Percentiles rank a stretch among this genome's conserved stretches.
These are phyloP conservation scores for Agrochola lota DNA, from an alignment of 2,888 invertebrate genomes.

Conservation along the genomic window DNA sequence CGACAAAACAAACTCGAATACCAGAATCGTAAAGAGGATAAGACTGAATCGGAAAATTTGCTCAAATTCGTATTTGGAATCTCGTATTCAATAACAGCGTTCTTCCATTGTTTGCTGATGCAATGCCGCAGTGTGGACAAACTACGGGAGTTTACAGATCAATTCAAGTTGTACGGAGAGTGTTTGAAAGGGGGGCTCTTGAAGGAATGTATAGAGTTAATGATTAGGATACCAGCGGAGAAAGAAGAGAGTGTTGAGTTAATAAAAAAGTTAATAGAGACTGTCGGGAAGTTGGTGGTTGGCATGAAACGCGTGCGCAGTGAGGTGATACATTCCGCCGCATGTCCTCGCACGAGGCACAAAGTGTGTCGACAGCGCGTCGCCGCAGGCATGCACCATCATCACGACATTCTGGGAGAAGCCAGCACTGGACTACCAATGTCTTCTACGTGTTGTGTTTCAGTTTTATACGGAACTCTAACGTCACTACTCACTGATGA, in stretches of 20 bases:
- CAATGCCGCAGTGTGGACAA: slow-evolving; percentile 89
- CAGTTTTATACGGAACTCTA: slow-evolving; percentile 90
- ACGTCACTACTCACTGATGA: slow-evolving; percentile 87
- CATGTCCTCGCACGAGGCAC: slow-evolving; percentile 88
- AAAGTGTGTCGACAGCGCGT: slow-evolving; percentile 86
- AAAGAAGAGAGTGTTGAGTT: slow-evolving; percentile 81
- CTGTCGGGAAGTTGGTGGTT: slow-evolving; percentile 89
- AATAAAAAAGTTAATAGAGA: slow-evolving; percentile 89
- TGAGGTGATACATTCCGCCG: slow-evolving; percentile 89
- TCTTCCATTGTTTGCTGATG: slow-evolving; percentile 91
- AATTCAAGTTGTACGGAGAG: slow-evolving; percentile 91
- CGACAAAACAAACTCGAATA: slow-evolving; percentile 74
- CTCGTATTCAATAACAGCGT: slow-evolving; percentile 90
- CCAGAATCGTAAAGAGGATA: slow-evolving; percentile 75
- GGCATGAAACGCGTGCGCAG: slow-evolving; percentile 90
- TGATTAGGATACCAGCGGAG: slow-evolving; percentile 88
- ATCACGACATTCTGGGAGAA: slow-evolving; percentile 90
- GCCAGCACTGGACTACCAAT: slow-evolving; percentile 82
- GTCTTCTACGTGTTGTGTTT: slow-evolving; percentile 89
- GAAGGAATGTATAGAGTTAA: slow-evolving; percentile 89
- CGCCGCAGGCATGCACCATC: slow-evolving; percentile 90
- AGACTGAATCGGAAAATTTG: slow-evolving; percentile 87
- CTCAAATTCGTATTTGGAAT: slow-evolving; percentile 91
- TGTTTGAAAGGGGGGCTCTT: slow-evolving; percentile 91
- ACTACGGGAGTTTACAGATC: slow-evolving; percentile 90